Base-by-base conservation (phyloP, 2,888 invertebrate genomes). In the Mythimna vitellina region DNA sequence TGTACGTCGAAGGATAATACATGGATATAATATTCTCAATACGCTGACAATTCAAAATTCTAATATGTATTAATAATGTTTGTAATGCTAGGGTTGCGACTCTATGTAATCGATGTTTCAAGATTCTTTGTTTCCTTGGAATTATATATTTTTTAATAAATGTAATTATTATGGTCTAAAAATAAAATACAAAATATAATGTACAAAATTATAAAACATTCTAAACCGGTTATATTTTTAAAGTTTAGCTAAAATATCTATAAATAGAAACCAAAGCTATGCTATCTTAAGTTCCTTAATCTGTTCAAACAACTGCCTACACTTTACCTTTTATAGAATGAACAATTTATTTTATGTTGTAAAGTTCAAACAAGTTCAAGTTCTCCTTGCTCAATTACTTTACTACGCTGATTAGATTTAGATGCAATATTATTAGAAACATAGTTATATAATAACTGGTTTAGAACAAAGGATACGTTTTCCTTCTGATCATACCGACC, bases 251-350 rank as follows among this genome's bases (percentile, higher is more conserved):
- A 12, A 17, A 29, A 8, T 22, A 42, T 6, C 8, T 42, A 20
- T 14, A n/a, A 32, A 32, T 54, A 35, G 8, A 54, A 8, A 46
- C 7, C 42, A 53, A 32, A 46, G 2, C 22, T 22, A 0, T 3
- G 42, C 14, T 65, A 42, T 10, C 9, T 22, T 20, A 46, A 22
- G 12, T 32, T 46, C 7, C 42, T 35, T 12, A 53, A 56, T 14
- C 17, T 76, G 1, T 38, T 1, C 3, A 25, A 68, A 76, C 22
- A 76, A 29, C 35, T 14, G 1, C 20, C 12, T 29, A 74, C 22
- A 35, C 25, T 65, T 42, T 9, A 57, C 29, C n/a, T 25, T 17
- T 10, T 46, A 32, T 25, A 20, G 0, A 46, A 35, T 17, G 10
- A 64, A 17, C 12, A 54, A 75, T 32, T 7, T 42, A 22, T n/a